A percentile compares a stretch with the other conserved stretches of the same genome.
Evolutionary conservation across 2,113 vertebrate species (phyloP).

Genomic region (Chelonoidis abingdonii): DNA sequence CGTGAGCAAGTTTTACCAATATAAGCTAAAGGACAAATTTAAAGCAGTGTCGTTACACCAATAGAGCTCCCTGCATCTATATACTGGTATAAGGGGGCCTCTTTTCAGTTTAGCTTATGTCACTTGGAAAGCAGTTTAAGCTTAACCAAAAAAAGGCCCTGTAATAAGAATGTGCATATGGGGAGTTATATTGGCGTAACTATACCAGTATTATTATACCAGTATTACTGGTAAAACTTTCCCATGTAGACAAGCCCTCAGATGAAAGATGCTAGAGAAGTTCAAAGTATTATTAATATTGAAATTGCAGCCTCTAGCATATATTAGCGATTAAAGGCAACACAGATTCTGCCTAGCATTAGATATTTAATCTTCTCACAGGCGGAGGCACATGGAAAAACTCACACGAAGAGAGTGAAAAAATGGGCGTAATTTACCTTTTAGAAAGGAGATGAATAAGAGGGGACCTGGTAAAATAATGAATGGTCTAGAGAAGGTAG

Average conservation of each 20-base stretch:
- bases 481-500: neutral
- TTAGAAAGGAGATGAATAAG: neutral
- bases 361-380: neutral
- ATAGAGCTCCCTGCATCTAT: neutral
- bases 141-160: neutral
- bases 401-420: neutral
- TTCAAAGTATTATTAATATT: neutral
- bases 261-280: neutral
- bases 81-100: neutral
- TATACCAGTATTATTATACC: neutral
- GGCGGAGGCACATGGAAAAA: neutral
- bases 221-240: neutral
- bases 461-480: neutral
- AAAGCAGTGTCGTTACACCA: neutral
- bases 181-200: neutral
- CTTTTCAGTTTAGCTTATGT: neutral
- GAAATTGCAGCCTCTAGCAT: neutral
- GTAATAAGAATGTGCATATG: neutral
- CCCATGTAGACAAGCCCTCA: neutral
- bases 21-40: neutral
- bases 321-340: neutral
- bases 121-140: neutral
- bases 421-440: neutral
- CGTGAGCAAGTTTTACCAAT: neutral
- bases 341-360: neutral